Evolutionary conservation across 2,797 vertebrate species (phyloP), one percentile per base, ranked within the genome.

Genomic region (Hippoglossus hippoglossus): DNA sequence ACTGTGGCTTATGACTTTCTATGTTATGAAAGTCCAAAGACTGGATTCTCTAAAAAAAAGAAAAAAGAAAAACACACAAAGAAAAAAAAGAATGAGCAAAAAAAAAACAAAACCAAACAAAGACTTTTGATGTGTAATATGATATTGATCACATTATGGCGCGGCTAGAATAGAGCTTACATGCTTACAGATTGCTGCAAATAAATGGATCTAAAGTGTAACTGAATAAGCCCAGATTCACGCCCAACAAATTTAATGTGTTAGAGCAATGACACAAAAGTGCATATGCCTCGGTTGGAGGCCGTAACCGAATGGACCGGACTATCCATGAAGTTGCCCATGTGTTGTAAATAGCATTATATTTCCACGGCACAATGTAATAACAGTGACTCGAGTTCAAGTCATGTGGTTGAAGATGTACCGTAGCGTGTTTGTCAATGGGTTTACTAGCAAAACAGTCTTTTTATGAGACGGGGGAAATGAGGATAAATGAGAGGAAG

Each of bases 311-410:
- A 70, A 69, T 18, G 0, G 50, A 68, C 47, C 63, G 67, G 74
- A 73, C 36, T 68, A 61, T 70, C 69, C 77, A 68, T 55, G 63
- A 75, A 75, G 82, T 80, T 75, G 61, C 44, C 4, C 81, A 79
- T 80, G 75, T 84, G 78, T 85, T 93, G 92, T 93, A 93, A 89
- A 93, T 93, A 93, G 71, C 78, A 79, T 86, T 80, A 74, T 81
- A 86, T 83, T 89, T 89, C 75, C 82, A 88, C 68, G 78, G 82
- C 81, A 72, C 82, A 88, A 72, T 81, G 66, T 91, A 86, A 89
- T 74, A 83, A 87, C 85, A 81, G 69, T 84, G 83, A 84, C 81
- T 87, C 41, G 47, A 80, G 82, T 85, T 85, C 71, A 87, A 85
- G 85, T 91, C 66, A 80, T 81, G 87, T 90, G 90, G 75, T 88